Percentiles rank a stretch among this genome's conserved stretches.
Evolutionary conservation across 2,888 invertebrate species (phyloP).

Genomic region (Cerastoderma edule): DNA sequence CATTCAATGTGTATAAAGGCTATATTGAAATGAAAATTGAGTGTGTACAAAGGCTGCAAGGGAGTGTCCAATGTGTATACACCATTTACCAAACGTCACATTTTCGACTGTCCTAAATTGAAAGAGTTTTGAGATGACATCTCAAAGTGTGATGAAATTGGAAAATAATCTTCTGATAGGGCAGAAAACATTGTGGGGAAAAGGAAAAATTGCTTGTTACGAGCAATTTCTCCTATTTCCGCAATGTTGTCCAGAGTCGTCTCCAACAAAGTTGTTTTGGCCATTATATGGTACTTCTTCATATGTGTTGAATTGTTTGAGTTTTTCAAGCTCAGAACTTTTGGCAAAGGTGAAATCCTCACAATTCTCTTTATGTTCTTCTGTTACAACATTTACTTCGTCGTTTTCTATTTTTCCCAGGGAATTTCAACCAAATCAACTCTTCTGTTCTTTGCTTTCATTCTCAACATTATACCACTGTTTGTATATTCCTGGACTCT

Average conservation of each 20-base stretch:
- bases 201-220: no score
- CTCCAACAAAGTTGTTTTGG: neutral
- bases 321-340: constrained; percentile 35
- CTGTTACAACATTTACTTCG: constrained; percentile 20
- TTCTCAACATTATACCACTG: constrained; percentile 47
- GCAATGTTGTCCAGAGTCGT: neutral
- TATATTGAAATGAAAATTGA: neutral
- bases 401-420: constrained; percentile 21
- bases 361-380: neutral
- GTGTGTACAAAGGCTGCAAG: neutral
- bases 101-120: no score
- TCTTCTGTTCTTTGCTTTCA: constrained; percentile 23
- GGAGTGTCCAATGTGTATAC: no score
- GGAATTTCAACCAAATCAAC: constrained; percentile 20
- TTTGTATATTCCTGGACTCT: constrained; percentile 39
- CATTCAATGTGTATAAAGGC: no score
- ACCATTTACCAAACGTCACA: no score
- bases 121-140: no score
- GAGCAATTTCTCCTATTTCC: neutral
- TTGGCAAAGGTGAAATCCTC: constrained; percentile 29
- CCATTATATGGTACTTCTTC: constrained; percentile 33
- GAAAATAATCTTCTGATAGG: no score
- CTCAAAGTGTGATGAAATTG: no score
- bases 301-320: constrained; percentile 39
- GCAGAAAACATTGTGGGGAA: neutral